A percentile compares a stretch with the other conserved stretches of the same genome.
Conservation (phyloP, 2,113 vertebrate species). For the Sigmodon hispidus region DNA sequence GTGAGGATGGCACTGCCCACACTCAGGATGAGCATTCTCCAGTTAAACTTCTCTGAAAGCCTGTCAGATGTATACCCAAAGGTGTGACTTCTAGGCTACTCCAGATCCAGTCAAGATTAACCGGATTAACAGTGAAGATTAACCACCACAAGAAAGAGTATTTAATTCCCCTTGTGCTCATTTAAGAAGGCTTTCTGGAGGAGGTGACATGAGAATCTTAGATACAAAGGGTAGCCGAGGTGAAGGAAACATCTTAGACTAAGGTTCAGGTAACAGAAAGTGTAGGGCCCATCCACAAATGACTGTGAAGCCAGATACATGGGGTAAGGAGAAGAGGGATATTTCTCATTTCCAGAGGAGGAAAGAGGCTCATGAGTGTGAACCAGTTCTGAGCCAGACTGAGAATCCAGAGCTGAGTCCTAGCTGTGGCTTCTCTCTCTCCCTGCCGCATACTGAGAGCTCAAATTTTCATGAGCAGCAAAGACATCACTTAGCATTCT, state of each 20-base stretch:
- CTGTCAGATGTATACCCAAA: neutral
- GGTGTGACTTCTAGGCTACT: neutral
- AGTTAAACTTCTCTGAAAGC: neutral
- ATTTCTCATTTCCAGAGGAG: neutral
- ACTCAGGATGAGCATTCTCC: neutral
- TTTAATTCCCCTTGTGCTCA: neutral
- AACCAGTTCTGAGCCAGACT: accelerated
- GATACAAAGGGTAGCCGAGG: neutral
- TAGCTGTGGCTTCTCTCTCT: neutral
- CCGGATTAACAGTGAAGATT: neutral
- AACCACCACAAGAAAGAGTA: neutral
- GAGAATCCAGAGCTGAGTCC: neutral
- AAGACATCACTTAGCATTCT: neutral
- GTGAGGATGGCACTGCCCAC: neutral
- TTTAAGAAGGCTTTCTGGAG: neutral
- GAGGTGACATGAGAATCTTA: neutral
- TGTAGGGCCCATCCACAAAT: neutral
- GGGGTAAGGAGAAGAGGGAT: neutral
- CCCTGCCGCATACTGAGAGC: neutral
- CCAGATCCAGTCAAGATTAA: neutral
- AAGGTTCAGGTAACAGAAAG: neutral
- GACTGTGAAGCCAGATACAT: neutral
- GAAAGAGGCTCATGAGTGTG: neutral
- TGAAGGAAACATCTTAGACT: neutral
- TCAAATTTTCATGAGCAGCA: neutral